phyloP scores from a whole-genome alignment of 2,888 invertebrate genomes.

The Aspidiotus destructor region DNA sequence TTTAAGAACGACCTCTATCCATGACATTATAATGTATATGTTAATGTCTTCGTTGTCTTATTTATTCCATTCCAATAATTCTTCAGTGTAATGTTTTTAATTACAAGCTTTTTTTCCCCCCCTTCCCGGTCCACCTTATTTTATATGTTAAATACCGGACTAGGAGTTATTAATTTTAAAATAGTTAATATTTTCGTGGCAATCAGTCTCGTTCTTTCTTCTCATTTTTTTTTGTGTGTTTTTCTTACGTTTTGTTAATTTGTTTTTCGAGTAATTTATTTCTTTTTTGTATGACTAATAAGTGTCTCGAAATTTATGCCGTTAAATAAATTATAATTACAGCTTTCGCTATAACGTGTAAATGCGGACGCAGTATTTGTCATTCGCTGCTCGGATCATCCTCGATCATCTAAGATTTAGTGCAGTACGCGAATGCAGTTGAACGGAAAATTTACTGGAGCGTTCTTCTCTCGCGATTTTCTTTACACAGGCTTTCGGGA shows the following conservation, averaged over 20 bases:
- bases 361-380: too few species aligned
- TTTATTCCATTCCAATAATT: conserved; percentile 33
- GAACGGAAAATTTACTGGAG: too few species aligned
- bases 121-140: background rate
- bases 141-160: conserved; percentile 20
- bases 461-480: too few species aligned
- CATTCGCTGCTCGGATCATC: too few species aligned
- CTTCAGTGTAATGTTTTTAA: conserved; percentile 32
- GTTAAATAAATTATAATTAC: too few species aligned
- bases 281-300: conserved; percentile 10
- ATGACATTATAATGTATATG: conserved; percentile 33
- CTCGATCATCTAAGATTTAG: too few species aligned
- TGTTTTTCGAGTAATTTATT: conserved; percentile 22
- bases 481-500: too few species aligned
- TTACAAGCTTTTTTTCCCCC: conserved; percentile 20
- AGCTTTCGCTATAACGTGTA: too few species aligned
- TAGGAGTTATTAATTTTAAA: conserved; percentile 26
- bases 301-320: conserved; percentile 13
- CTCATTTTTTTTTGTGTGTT: background rate
- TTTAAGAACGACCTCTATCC: conserved; percentile 32
- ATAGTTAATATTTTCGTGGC: conserved; percentile 20
- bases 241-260: conserved; percentile 5
- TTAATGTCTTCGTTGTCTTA: conserved; percentile 33
- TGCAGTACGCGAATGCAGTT: too few species aligned
- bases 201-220: background rate